Evolutionary conservation across 1,140 invertebrate species (phyloP).

Genomic region (Oryctes rhinoceros): DNA sequence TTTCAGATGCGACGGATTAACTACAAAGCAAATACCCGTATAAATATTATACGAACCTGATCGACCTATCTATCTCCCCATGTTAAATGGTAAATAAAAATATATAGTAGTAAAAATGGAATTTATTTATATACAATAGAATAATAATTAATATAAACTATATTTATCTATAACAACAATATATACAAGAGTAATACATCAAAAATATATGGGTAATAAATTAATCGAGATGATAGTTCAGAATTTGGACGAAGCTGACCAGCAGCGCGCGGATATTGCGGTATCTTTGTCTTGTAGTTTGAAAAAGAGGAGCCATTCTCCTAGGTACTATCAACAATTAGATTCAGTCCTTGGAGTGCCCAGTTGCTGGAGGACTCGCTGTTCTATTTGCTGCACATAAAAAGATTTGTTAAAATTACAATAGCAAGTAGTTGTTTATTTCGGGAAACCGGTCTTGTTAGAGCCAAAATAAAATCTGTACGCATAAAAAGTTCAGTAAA

Average conservation of each 20-base stretch:
- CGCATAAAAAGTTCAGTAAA: no score
- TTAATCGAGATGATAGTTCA: conserved; percentile 39
- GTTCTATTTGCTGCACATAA: conserved; percentile 59
- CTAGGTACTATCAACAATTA: conserved; percentile 48
- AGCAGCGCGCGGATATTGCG: conserved; percentile 44
- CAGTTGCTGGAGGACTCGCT: conserved; percentile 60
- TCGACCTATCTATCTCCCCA: no score
- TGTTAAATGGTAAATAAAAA: background rate
- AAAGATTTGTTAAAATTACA: background rate
- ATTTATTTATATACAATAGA: conserved; percentile 55
- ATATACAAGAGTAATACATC: conserved; percentile 41
- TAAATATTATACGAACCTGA: no score
- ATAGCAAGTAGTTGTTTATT: background rate
- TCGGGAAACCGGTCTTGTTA: background rate
- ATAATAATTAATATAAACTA: conserved; percentile 59
- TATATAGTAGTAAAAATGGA: conserved; percentile 36
- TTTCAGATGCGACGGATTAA: no score
- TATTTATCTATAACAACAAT: conserved; percentile 59
- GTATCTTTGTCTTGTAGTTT: background rate
- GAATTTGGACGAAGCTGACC: conserved; percentile 53
- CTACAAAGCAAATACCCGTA: no score
- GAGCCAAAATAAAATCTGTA: no score
- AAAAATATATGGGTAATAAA: conserved; percentile 45
- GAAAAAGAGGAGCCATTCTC: background rate
- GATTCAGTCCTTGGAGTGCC: conserved; percentile 57